These are phyloP conservation scores for Casuarius casuarius DNA, from an alignment of 2,113 vertebrate species.

Conservation along the genomic window DNA sequence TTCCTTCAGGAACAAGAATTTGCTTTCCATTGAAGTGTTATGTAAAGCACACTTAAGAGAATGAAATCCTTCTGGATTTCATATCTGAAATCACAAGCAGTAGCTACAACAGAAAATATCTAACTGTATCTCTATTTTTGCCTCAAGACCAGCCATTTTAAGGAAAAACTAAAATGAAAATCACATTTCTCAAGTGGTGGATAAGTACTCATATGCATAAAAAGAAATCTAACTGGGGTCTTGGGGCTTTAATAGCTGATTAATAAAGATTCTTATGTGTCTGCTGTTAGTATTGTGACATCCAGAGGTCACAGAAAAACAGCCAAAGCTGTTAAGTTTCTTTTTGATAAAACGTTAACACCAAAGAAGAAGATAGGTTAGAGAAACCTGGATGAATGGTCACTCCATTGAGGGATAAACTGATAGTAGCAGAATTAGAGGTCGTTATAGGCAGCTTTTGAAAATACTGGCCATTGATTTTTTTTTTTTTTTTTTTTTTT, in stretches of 20 bases:
- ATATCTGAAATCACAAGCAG: slow-evolving; percentile 20
- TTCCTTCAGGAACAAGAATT: slow-evolving; percentile 60
- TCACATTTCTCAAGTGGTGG: not conserved
- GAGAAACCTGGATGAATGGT: not conserved
- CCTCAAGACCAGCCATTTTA: not conserved
- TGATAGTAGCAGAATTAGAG: not conserved
- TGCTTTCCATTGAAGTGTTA: slow-evolving; percentile 47
- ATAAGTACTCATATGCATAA: not conserved
- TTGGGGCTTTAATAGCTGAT: not conserved
- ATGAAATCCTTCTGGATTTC: slow-evolving; percentile 46
- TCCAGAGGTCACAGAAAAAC: not conserved
- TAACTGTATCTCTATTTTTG: slow-evolving; percentile 17
- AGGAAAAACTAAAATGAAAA: not conserved
- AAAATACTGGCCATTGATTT: not conserved
- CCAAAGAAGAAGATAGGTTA: not conserved
- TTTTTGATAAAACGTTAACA: not conserved
- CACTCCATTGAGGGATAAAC: not conserved
- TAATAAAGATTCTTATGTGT: not conserved
- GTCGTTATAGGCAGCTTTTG: not conserved
- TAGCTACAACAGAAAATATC: slow-evolving; percentile 5
- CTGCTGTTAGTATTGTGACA: not conserved
- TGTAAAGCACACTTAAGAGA: slow-evolving; percentile 57
- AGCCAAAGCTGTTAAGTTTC: not conserved
- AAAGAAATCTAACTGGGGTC: not conserved
- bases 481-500: not conserved